phyloP scores from a whole-genome alignment of 2,113 vertebrate species.

The Sylvia atricapilla region DNA sequence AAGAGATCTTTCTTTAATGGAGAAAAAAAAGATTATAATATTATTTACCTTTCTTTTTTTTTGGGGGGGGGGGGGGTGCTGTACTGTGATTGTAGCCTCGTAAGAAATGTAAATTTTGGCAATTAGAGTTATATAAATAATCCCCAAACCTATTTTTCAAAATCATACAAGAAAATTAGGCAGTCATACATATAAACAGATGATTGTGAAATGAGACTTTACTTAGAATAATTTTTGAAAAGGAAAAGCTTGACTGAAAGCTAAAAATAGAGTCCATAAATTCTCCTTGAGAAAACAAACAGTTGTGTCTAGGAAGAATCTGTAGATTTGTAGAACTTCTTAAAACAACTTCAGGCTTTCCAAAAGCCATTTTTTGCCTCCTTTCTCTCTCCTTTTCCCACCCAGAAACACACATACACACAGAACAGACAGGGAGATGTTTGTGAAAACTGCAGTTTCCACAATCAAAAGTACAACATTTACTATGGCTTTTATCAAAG shows the following conservation, averaged over 20 bases:
- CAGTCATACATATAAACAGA: neutral
- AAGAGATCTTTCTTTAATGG: neutral
- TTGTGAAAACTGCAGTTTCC: slow-evolving; percentile 78
- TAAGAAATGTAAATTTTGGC: neutral
- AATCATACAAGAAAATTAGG: neutral
- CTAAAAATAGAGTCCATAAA: neutral
- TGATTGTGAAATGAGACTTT: neutral
- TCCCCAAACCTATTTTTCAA: neutral
- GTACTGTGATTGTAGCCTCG: neutral
- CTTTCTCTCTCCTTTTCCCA: neutral
- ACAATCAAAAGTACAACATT: slow-evolving; percentile 87
- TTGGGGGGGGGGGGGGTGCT: no score
- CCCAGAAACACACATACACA: neutral
- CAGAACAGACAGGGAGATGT: slow-evolving; percentile 72
- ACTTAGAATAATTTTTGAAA: neutral
- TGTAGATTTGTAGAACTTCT: neutral
- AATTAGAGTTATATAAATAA: neutral
- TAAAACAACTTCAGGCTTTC: slow-evolving; percentile 38
- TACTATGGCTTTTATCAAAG: slow-evolving; percentile 89
- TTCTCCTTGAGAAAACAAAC: neutral
- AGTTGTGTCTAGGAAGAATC: neutral
- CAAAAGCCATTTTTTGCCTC: neutral
- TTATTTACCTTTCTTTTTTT: neutral
- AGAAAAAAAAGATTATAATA: neutral
- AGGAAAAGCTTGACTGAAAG: neutral